Percentiles rank a stretch among this genome's conserved stretches.
Evolutionary conservation across 2,113 vertebrate species (phyloP).

Genomic region (Melanerpes aurifrons): DNA sequence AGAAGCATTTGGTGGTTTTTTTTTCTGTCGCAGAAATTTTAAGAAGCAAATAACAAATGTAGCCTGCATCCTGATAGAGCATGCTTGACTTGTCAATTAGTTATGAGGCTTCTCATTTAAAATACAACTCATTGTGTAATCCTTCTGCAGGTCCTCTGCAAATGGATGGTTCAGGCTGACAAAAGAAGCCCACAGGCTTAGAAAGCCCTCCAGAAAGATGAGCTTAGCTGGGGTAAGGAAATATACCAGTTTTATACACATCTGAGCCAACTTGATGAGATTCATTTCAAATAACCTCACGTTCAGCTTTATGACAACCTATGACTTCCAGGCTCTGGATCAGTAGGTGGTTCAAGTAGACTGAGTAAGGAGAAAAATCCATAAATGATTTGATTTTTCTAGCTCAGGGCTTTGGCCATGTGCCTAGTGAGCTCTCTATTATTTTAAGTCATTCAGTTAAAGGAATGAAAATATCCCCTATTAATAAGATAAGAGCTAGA

Average conservation of each 20-base stretch:
- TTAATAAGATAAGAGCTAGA: conserved; percentile 31
- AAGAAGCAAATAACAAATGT: background rate
- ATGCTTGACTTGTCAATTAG: background rate
- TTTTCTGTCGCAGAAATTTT: background rate
- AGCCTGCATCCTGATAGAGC: background rate
- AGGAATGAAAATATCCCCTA: conserved; percentile 10
- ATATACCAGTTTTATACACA: background rate
- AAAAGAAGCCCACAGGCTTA: background rate
- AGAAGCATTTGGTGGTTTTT: background rate
- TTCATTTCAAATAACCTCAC: background rate
- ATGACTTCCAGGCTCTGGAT: conserved; percentile 13
- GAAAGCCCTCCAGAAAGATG: background rate
- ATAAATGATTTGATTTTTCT: conserved; percentile 19
- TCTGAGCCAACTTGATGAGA: background rate
- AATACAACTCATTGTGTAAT: background rate
- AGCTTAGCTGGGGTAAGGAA: background rate
- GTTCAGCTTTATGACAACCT: conserved; percentile 10
- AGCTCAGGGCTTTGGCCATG: conserved; percentile 9
- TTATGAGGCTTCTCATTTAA: background rate
- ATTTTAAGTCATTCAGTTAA: conserved; percentile 34
- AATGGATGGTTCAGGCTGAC: background rate
- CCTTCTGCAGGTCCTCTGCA: background rate
- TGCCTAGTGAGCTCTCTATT: conserved; percentile 33
- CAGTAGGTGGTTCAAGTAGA: background rate
- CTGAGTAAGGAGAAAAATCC: conserved; percentile 23